Conservation (phyloP, 2,797 vertebrate genomes). For the Enteromius fasciolatus region DNA sequence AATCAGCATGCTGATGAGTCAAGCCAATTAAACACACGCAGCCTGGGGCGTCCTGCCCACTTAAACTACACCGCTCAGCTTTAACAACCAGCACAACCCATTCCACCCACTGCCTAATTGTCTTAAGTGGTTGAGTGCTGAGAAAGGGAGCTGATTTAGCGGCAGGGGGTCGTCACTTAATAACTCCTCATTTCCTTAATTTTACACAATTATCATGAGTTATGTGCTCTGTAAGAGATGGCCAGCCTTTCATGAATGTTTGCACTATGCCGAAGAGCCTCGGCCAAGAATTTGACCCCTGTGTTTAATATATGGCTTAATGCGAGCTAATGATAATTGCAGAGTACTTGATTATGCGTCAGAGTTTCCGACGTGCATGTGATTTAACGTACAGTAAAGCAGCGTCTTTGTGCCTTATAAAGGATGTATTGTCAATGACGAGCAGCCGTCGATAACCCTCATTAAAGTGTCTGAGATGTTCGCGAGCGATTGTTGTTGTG, state of each 20-base stretch:
- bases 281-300: constrained; percentile 43
- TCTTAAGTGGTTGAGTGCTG: constrained; percentile 64
- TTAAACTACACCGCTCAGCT: constrained; percentile 67
- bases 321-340: constrained; percentile 43
- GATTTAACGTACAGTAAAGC: constrained; percentile 30
- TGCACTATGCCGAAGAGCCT: constrained; percentile 25
- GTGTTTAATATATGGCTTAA: constrained; percentile 41
- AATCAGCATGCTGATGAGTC: constrained; percentile 50
- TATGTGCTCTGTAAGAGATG: constrained; percentile 39
- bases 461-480: constrained; percentile 15
- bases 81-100: constrained; percentile 62
- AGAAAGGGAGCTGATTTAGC: constrained; percentile 66
- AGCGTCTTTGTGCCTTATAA: constrained; percentile 20
- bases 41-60: constrained; percentile 63
- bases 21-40: constrained; percentile 40
- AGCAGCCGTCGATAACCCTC: constrained; percentile 10
- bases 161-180: constrained; percentile 62
- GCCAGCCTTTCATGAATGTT: constrained; percentile 37
- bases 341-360: constrained; percentile 35
- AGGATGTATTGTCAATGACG: constrained; percentile 22
- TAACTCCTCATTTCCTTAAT: constrained; percentile 63
- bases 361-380: constrained; percentile 43
- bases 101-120: constrained; percentile 66
- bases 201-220: constrained; percentile 52
- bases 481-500: not conserved